Base-by-base conservation (phyloP, 2,797 vertebrate genomes). In the Orestias chungarensis region DNA sequence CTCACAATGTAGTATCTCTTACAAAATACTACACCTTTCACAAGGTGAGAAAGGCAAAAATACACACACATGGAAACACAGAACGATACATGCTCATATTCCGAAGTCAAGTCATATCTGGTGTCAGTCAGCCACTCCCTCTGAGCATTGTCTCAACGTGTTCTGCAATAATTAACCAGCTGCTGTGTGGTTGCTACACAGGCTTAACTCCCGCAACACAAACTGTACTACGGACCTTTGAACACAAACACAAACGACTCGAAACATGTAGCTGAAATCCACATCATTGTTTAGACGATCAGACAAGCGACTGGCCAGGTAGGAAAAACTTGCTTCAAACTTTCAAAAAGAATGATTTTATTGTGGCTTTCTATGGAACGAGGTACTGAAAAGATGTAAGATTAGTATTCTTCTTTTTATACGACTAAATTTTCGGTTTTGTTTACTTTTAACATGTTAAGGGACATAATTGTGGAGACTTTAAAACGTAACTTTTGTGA, bases 21-120 rank as follows among this genome's bases (percentile, higher is more conserved):
- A n/a, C n/a, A n/a, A n/a, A n/a, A n/a, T n/a, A n/a, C n/a, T n/a
- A n/a, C n/a, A n/a, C n/a, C n/a, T n/a, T n/a, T n/a, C n/a, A n/a
- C n/a, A n/a, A n/a, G n/a, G n/a, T n/a, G n/a, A n/a, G n/a, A n/a
- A n/a, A n/a, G n/a, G n/a, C n/a, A n/a, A n/a, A n/a, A 23, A 25
- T n/a, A 20, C 46, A 18, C 46, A 20, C 46, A n/a, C 6, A n/a
- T 9, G 11, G 20, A 50, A 6, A 46, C 44, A 18, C 17, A 31
- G 1, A 70, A n/a, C 68, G 31, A 64, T 71, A 64, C 50, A 59
- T 70, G 65, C 3, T 44, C 61, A 46, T 33, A 50, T 23, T 67
- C 33, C 71, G 18, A 74, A 10, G 81, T 74, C 88, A 88, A 95
- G 93, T 94, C 87, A 93, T 93, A 92, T 93, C 72, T 86, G 80